Evolutionary conservation across 2,888 invertebrate genomes (phyloP).

Genomic region (Sisyra nigra): DNA sequence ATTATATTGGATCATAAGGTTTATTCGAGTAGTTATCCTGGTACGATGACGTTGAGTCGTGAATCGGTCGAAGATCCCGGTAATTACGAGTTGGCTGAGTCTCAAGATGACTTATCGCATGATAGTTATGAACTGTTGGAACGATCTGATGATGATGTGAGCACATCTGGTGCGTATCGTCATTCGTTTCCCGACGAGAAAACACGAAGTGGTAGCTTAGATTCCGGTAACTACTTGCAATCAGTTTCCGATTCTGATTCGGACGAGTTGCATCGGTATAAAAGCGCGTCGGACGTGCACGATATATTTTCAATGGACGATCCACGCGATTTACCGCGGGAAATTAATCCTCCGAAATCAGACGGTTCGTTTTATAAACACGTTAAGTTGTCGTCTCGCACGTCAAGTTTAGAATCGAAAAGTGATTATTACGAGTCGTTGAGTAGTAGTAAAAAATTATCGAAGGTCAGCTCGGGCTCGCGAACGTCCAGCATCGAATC

Average conservation of each 20-base stretch:
- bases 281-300: constrained; percentile 50
- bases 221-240: constrained; percentile 62
- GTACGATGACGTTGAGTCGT: constrained; percentile 50
- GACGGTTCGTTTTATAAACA: constrained; percentile 58
- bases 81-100: constrained; percentile 45
- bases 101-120: constrained; percentile 75
- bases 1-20: constrained; percentile 49
- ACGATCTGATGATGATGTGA: constrained; percentile 49
- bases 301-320: constrained; percentile 67
- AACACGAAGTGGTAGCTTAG: constrained; percentile 51
- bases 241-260: constrained; percentile 53
- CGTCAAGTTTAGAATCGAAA: constrained; percentile 51
- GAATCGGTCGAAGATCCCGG: constrained; percentile 48
- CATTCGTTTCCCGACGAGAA: constrained; percentile 21
- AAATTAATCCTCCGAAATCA: constrained; percentile 53
- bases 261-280: constrained; percentile 42
- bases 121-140: constrained; percentile 78
- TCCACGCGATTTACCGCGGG: constrained; percentile 54
- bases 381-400: constrained; percentile 46
- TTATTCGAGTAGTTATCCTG: constrained; percentile 76
- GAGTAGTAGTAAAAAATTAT: constrained; percentile 8
- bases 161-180: constrained; percentile 24
- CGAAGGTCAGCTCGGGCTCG: constrained; percentile 24
- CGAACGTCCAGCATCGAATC: constrained; percentile 54
- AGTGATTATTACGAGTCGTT: constrained; percentile 42